Conservation (phyloP, 1,140 invertebrate genomes). For the Melipona quadrifasciata region DNA sequence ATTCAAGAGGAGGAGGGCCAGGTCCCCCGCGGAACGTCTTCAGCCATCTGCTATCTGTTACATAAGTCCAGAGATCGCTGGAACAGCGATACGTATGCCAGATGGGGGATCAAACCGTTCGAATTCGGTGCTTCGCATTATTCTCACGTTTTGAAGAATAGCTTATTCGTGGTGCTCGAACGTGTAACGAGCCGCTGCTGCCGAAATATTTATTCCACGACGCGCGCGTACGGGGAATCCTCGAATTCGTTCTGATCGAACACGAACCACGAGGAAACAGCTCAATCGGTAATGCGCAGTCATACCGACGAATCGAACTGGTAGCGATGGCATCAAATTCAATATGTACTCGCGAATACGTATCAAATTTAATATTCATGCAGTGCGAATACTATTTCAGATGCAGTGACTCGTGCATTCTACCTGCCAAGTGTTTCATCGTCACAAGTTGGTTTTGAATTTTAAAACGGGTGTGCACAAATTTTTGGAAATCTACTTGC, state of each 20-base stretch:
- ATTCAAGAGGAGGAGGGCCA: background rate
- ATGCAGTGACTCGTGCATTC: too few relatives aligned
- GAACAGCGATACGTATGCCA: background rate
- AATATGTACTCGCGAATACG: too few relatives aligned
- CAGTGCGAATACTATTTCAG: too few relatives aligned
- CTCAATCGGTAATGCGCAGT: background rate
- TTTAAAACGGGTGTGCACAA: too few relatives aligned
- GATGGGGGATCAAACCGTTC: background rate
- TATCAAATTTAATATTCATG: too few relatives aligned
- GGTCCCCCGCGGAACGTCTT: constrained; percentile 4
- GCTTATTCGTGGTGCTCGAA: constrained; percentile 13
- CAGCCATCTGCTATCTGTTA: constrained; percentile 8
- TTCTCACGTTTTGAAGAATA: constrained; percentile 33
- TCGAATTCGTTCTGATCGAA: background rate
- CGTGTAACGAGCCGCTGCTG: background rate
- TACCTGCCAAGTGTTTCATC: too few relatives aligned
- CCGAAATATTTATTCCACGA: constrained; percentile 9
- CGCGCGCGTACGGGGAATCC: background rate
- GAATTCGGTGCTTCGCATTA: constrained; percentile 7
- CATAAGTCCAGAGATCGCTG: constrained; percentile 31
- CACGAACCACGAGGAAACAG: background rate
- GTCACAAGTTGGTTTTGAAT: too few relatives aligned
- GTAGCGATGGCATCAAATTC: too few relatives aligned
- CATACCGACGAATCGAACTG: background rate
- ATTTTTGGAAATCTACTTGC: too few relatives aligned